A percentile compares a stretch with the other conserved stretches of the same genome.
phyloP scores from a whole-genome alignment of 2,888 invertebrate species.

The Drosophila differens region DNA sequence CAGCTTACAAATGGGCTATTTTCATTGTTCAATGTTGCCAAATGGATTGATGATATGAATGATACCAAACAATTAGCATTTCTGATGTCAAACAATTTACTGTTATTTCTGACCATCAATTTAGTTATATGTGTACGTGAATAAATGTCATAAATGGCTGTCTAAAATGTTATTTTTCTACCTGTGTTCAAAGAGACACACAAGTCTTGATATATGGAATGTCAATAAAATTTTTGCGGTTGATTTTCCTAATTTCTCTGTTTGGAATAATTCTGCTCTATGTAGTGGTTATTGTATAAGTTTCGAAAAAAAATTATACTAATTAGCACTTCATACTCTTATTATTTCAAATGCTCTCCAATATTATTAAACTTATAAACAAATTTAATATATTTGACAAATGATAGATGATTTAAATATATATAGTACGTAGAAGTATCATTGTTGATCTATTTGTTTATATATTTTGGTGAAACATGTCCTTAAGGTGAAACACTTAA shows the following conservation, averaged over 20 bases:
- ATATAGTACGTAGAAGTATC: not conserved
- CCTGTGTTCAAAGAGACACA: not conserved
- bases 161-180: not conserved
- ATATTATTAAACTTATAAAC: no score
- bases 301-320: not conserved
- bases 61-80: conserved; percentile 1
- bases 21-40: not conserved
- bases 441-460: conserved; percentile 15
- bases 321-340: not conserved
- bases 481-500: not conserved
- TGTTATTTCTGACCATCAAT: conserved; percentile 6
- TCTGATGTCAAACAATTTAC: conserved; percentile 4
- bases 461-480: conserved; percentile 19
- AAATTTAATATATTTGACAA: not conserved
- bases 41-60: conserved; percentile 13
- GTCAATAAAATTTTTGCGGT: not conserved
- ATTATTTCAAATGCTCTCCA: no score
- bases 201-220: not conserved
- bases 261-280: no score
- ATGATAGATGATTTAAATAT: not conserved
- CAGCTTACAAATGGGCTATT: conserved; percentile 5
- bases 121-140: not conserved
- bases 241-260: not conserved
- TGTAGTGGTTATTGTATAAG: not conserved
- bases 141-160: not conserved